Base-by-base conservation (phyloP, 2,113 vertebrate genomes). In the Dicentrarchus labrax region DNA sequence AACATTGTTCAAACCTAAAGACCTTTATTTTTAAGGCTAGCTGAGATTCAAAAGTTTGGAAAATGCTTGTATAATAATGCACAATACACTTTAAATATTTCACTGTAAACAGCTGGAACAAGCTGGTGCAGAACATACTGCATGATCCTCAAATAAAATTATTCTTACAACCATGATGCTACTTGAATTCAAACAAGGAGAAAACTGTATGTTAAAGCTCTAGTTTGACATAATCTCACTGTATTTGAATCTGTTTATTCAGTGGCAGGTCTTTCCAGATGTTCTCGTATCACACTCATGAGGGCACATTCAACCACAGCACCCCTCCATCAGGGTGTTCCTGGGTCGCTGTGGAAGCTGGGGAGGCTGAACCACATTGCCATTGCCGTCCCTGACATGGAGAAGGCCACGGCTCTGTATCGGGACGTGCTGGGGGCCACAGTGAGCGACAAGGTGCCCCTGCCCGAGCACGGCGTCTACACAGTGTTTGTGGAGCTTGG, bases 401-500 rank as follows among this genome's bases (percentile, higher is more conserved):
- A 97, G 66, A 96, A 96, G 86, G 97, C 98, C 79, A 94, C 93
- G 0, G 90, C 95, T 7, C 94, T 99, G 24, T 99, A 99, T 71
- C 94, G 95, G 79, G 96, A 97, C 13, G 86, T 98, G 4, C 91
- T 99, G 3, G 97, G 97, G 36, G 98, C 97, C 86, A 95, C 90
- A 13, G 98, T 99, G 54, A 98, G 97, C 21, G 91, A 96, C 8
- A 86, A 83, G 2, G 94, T 97, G 50, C 95, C 97, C 30, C 93
- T 99, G 74, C 97, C 97, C 0, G 97, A 99, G 54, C 98, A 99
- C 0, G 98, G 98, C 0, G 98, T 99, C 38, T 97, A 96, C 88
- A 97, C 98, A 0, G 96, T 98, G 83, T 99, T 99, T 79, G 98
- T 99, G 90, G 96, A 97, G 86, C 95, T 99, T 24, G 97, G 97